phyloP scores from a whole-genome alignment of 2,113 vertebrate genomes.

The Malurus cyaneus region DNA sequence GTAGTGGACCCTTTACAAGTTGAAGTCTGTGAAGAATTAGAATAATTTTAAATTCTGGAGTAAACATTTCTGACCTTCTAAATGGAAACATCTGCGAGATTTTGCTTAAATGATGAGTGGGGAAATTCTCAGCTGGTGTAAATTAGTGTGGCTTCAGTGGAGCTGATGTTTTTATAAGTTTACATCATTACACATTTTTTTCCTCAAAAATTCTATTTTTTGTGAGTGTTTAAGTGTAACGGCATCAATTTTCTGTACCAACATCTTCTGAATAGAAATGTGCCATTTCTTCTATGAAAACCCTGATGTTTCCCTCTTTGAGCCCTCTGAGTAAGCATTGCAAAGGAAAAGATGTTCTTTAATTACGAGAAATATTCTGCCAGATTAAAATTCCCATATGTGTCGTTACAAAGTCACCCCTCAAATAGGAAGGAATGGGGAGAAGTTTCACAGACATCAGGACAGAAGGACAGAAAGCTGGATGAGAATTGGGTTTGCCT shows the following conservation, averaged over 20 bases:
- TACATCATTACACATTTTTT: neutral
- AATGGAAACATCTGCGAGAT: slow-evolving; percentile 62
- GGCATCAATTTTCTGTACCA: slow-evolving; percentile 25
- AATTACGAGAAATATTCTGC: neutral
- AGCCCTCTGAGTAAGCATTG: neutral
- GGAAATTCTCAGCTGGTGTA: slow-evolving; percentile 24
- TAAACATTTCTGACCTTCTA: slow-evolving; percentile 54
- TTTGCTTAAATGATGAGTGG: slow-evolving; percentile 8
- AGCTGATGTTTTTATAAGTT: slow-evolving; percentile 27
- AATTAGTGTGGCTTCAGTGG: slow-evolving; percentile 10
- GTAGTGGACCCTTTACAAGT: slow-evolving; percentile 14
- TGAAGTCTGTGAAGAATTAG: slow-evolving; percentile 40
- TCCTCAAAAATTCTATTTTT: slow-evolving; percentile 23
- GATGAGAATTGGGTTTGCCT: neutral
- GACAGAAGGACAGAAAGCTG: neutral
- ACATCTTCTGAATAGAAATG: slow-evolving; percentile 20
- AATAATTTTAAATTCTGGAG: slow-evolving; percentile 28
- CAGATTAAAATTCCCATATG: neutral
- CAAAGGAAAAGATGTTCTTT: neutral
- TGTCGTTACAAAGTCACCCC: neutral
- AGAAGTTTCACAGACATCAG: neutral
- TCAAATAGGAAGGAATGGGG: neutral
- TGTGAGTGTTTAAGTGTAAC: slow-evolving; percentile 32
- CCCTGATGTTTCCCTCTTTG: neutral
- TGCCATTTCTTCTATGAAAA: neutral